These are phyloP conservation scores for Polyergus mexicanus DNA, from an alignment of 1,140 invertebrate genomes.

Conservation along the genomic window DNA sequence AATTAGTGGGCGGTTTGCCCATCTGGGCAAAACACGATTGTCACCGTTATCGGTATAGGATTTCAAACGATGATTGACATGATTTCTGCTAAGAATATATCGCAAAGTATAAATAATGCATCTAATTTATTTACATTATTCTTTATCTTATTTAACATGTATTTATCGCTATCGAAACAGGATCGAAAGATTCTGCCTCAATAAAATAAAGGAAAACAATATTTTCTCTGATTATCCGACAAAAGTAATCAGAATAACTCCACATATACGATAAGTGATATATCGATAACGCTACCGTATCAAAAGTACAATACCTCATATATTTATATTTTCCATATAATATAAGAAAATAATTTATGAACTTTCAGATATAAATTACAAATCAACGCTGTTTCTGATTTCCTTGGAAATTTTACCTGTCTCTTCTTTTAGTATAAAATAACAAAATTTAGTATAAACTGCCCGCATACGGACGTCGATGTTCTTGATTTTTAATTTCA, in stretches of 20 bases:
- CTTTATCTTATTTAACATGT: background rate
- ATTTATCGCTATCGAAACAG: background rate
- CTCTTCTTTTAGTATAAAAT: slow-evolving; percentile 12
- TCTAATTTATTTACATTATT: background rate
- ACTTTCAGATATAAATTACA: background rate
- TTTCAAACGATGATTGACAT: slow-evolving; percentile 40
- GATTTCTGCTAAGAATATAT: background rate
- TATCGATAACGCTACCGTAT: background rate
- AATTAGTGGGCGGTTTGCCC: slow-evolving; percentile 45
- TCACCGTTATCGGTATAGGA: background rate
- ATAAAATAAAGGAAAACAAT: slow-evolving; percentile 6
- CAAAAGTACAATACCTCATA: background rate
- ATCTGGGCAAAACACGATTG: slow-evolving; percentile 39
- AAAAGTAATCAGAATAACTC: background rate
- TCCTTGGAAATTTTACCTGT: background rate
- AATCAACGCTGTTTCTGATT: too few relatives aligned
- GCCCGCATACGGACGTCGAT: background rate
- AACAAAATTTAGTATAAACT: slow-evolving; percentile 38
- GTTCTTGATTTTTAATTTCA: slow-evolving; percentile 52
- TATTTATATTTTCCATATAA: background rate
- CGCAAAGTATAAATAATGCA: background rate
- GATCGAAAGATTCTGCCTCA: background rate
- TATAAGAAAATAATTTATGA: background rate
- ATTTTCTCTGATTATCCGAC: background rate
- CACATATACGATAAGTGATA: background rate